These are phyloP conservation scores for Peribatodes rhomboidaria DNA, from an alignment of 2,888 invertebrate species.

Conservation along the genomic window DNA sequence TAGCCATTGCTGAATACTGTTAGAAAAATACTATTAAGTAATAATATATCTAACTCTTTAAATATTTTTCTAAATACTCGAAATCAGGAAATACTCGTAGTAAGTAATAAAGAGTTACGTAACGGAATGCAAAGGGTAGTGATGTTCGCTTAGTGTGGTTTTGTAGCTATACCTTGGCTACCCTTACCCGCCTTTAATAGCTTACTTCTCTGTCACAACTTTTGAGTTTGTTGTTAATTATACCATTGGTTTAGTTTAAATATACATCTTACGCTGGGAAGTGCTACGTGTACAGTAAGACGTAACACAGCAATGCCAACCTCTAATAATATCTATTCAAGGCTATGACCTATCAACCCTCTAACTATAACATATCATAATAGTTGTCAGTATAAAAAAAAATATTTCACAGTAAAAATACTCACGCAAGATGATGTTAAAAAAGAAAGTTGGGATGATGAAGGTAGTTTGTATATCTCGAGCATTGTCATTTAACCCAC, in stretches of 20 bases:
- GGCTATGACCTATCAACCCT: too few species aligned
- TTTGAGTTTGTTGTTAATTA: not conserved
- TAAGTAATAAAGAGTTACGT: not conserved
- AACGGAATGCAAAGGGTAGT: not conserved
- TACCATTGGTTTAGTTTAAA: too few species aligned
- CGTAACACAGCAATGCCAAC: not conserved
- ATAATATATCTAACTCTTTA: not conserved
- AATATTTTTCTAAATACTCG: too few species aligned
- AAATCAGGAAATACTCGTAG: not conserved
- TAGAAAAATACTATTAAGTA: conserved; percentile 23
- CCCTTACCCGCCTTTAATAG: not conserved
- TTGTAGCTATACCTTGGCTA: not conserved
- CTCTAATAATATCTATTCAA: not conserved
- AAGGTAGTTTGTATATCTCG: conserved; percentile 73
- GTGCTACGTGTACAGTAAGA: not conserved
- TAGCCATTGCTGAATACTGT: conserved; percentile 33
- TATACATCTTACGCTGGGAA: too few species aligned
- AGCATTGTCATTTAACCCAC: not conserved
- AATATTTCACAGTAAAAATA: not conserved
- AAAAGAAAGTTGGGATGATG: conserved; percentile 89
- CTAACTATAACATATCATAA: too few species aligned
- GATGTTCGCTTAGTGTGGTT: not conserved
- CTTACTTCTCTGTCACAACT: not conserved
- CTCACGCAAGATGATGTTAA: conserved; percentile 91
- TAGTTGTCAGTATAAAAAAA: too few species aligned